phyloP scores from a whole-genome alignment of 1,140 invertebrate species.

The Drosophila lowei region DNA sequence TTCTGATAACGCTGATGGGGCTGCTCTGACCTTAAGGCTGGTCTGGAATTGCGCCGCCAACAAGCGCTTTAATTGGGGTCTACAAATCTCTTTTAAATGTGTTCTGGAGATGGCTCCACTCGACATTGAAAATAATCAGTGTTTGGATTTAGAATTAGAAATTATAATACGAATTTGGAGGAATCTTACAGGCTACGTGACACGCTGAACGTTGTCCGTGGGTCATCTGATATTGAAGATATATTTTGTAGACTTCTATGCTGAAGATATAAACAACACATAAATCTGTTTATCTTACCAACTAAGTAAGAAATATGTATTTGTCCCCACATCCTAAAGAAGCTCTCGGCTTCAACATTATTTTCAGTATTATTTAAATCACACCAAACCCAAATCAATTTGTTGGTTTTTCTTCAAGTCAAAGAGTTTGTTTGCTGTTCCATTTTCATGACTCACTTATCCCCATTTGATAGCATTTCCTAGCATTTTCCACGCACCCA shows the following conservation, averaged over 20 bases:
- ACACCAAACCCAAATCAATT: no score
- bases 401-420: neutral
- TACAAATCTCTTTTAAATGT: conserved; percentile 49
- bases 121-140: conserved; percentile 41
- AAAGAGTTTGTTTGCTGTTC: neutral
- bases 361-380: no score
- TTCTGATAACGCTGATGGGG: conserved; percentile 34
- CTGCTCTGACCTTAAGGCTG: conserved; percentile 53
- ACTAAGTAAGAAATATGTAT: no score
- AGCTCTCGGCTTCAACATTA: no score
- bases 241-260: no score
- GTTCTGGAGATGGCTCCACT: conserved; percentile 18
- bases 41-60: conserved; percentile 37
- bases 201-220: conserved; percentile 6
- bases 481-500: no score
- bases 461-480: conserved; percentile 5
- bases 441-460: neutral
- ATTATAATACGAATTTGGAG: conserved; percentile 43
- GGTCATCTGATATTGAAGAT: neutral
- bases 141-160: conserved; percentile 31
- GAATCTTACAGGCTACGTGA: conserved; percentile 28
- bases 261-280: no score
- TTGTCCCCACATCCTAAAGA: no score
- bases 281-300: no score
- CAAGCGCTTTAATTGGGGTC: conserved; percentile 52